Evolutionary conservation across 2,797 vertebrate species (phyloP).

Genomic region (Chanos chanos): DNA sequence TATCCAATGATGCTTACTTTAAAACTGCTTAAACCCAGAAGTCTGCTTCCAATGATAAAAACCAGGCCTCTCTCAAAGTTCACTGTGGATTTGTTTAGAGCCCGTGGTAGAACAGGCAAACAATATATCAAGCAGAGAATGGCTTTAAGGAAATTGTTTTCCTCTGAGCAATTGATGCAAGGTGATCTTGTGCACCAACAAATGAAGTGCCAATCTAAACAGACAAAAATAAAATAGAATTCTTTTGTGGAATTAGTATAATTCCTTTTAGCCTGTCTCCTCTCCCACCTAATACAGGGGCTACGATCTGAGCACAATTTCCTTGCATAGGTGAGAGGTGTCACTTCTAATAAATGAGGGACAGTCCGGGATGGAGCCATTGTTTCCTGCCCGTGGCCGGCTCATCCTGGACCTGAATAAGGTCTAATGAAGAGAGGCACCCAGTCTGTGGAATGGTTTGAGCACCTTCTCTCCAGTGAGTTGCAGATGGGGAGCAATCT

Average conservation of each 20-base stretch:
- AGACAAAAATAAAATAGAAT: slow-evolving; percentile 55
- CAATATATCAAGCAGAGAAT: slow-evolving; percentile 56
- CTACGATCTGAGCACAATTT: slow-evolving; percentile 73
- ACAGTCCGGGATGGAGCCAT: slow-evolving; percentile 66
- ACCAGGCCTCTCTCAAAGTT: slow-evolving; percentile 53
- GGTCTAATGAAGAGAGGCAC: slow-evolving; percentile 97
- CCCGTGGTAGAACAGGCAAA: slow-evolving; percentile 38
- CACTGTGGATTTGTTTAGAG: slow-evolving; percentile 55
- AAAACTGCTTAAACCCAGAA: slow-evolving; percentile 58
- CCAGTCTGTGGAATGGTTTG: slow-evolving; percentile 85
- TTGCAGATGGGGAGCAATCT: slow-evolving; percentile 92
- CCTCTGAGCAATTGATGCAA: slow-evolving; percentile 54
- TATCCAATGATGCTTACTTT: slow-evolving; percentile 62
- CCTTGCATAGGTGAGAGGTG: slow-evolving; percentile 73
- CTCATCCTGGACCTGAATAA: slow-evolving; percentile 80
- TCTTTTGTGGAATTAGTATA: slow-evolving; percentile 74
- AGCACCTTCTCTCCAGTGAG: slow-evolving; percentile 88
- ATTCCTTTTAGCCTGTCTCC: slow-evolving; percentile 58
- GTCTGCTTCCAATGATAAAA: slow-evolving; percentile 62
- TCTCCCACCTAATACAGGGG: slow-evolving; percentile 51
- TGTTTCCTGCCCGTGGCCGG: slow-evolving; percentile 65
- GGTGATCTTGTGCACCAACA: slow-evolving; percentile 53
- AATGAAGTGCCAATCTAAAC: slow-evolving; percentile 61
- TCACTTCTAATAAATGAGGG: slow-evolving; percentile 75
- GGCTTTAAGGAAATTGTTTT: slow-evolving; percentile 66